A percentile compares a stretch with the other conserved stretches of the same genome.
Conservation (phyloP, 2,113 vertebrate genomes). For the Girardinichthys multiradiatus region DNA sequence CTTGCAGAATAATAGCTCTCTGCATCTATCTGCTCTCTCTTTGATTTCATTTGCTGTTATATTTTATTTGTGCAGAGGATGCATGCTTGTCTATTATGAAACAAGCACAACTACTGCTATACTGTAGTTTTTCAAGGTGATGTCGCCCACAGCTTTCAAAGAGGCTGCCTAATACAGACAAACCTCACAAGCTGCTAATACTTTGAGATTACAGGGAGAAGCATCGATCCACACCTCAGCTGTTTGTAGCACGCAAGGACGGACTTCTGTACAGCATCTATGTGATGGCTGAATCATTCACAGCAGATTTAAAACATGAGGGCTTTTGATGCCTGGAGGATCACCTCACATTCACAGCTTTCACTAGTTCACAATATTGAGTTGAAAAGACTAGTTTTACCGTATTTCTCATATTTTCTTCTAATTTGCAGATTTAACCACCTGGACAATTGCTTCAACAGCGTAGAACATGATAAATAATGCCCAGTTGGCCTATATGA, state of each 20-base stretch:
- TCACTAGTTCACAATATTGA: conserved; percentile 24
- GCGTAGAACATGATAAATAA: too few relatives aligned
- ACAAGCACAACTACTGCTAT: conserved; percentile 14
- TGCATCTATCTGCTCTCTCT: conserved; percentile 63
- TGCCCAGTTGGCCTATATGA: too few relatives aligned
- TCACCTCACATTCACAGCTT: conserved; percentile 1
- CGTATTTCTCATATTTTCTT: conserved; percentile 24
- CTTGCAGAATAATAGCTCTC: conserved; percentile 68
- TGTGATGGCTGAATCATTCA: conserved; percentile 38
- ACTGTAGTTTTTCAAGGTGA: conserved; percentile 56
- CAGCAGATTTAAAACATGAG: conserved; percentile 24
- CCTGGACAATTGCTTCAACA: background rate
- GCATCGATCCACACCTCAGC: conserved; percentile 44
- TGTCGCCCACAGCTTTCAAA: conserved; percentile 26
- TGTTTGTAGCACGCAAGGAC: background rate
- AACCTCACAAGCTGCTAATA: conserved; percentile 34
- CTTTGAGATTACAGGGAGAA: conserved; percentile 14
- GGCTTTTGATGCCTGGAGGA: background rate
- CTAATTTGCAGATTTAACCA: background rate
- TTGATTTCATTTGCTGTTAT: conserved; percentile 71
- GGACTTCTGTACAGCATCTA: conserved; percentile 21
- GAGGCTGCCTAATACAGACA: conserved; percentile 34
- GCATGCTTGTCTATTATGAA: conserved; percentile 45
- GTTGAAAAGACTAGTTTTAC: background rate
- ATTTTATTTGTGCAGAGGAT: conserved; percentile 45